These are phyloP conservation scores for Catonia carolina DNA, from an alignment of 2,888 invertebrate species.

Conservation along the genomic window DNA sequence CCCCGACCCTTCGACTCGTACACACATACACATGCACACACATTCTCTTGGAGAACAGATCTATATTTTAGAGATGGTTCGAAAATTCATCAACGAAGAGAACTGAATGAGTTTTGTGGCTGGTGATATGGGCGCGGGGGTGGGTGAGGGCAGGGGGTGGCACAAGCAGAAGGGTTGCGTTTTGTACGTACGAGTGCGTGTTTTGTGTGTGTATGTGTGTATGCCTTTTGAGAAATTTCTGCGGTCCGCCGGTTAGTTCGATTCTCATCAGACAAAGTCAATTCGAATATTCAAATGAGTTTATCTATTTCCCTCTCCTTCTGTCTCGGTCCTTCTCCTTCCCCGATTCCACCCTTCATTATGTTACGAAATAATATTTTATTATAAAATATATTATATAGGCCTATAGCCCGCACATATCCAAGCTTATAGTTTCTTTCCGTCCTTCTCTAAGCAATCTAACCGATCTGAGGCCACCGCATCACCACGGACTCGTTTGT, in stretches of 20 bases:
- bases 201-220: background rate
- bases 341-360: slow-evolving; percentile 2
- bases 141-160: background rate
- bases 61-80: slow-evolving; percentile 27
- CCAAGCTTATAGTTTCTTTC: background rate
- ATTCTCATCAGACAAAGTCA: slow-evolving; percentile 24
- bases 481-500: too few relatives aligned
- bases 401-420: slow-evolving; percentile 1
- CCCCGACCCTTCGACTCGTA: slow-evolving; percentile 16
- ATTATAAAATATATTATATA: too few relatives aligned
- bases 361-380: slow-evolving; percentile 23
- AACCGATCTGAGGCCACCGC: too few relatives aligned
- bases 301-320: slow-evolving; percentile 25
- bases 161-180: slow-evolving; percentile 6
- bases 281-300: slow-evolving; percentile 28
- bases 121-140: background rate
- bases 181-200: slow-evolving; percentile 1
- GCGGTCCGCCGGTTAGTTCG: slow-evolving; percentile 19
- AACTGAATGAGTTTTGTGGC: slow-evolving; percentile 18
- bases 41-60: slow-evolving; percentile 23
- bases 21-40: slow-evolving; percentile 17
- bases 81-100: slow-evolving; percentile 26
- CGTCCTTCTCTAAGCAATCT: too few relatives aligned
- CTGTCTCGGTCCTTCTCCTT: slow-evolving; percentile 8
- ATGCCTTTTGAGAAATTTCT: slow-evolving; percentile 14